phyloP scores from a whole-genome alignment of 2,797 vertebrate species.

The Eulemur albifrons region DNA sequence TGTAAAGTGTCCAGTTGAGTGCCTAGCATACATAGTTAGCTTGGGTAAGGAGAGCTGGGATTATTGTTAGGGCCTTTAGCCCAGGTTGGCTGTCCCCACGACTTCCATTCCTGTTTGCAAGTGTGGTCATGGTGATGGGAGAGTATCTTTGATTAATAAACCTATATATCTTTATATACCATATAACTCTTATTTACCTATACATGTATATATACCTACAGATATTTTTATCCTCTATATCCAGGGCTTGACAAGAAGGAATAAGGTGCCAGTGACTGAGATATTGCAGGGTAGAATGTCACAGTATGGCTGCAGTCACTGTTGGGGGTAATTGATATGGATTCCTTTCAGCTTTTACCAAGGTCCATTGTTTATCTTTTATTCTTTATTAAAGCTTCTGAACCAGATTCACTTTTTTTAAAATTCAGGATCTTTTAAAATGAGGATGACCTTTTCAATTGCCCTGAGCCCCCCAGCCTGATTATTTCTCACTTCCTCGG shows the following conservation, averaged over 20 bases:
- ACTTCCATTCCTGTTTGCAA: background rate
- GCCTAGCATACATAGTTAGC: background rate
- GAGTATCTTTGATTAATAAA: background rate
- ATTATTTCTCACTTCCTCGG: background rate
- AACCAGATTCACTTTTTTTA: background rate
- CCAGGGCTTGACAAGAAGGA: background rate
- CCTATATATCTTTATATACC: background rate
- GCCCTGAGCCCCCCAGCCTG: background rate
- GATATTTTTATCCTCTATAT: background rate
- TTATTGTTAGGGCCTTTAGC: background rate
- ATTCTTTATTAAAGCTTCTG: background rate
- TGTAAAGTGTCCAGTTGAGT: background rate
- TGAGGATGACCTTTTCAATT: background rate
- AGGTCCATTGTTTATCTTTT: background rate
- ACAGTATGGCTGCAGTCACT: background rate
- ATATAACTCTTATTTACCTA: background rate
- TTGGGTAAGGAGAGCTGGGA: background rate
- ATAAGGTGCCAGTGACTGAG: background rate
- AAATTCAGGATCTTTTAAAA: background rate
- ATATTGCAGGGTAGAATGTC: background rate
- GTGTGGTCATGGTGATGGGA: background rate
- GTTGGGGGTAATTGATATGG: background rate
- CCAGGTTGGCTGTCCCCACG: background rate
- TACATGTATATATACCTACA: background rate
- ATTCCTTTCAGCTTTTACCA: background rate